phyloP scores from a whole-genome alignment of 1,140 invertebrate genomes.

The Carposina sasakii region DNA sequence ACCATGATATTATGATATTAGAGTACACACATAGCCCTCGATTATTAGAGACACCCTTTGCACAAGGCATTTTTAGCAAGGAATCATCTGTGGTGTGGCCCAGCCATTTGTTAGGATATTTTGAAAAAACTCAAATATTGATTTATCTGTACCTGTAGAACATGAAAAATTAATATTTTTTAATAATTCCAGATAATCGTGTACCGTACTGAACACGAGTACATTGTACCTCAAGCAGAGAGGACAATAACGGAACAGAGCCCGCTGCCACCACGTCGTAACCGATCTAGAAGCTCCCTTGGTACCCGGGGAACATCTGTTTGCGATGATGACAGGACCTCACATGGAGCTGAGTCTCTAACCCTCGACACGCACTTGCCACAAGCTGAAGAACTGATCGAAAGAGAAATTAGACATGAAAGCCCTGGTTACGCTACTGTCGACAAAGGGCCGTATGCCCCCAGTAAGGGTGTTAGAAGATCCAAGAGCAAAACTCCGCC shows the following conservation, averaged over 20 bases:
- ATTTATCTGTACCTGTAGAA: too few species aligned
- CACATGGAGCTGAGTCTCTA: conserved; percentile 79
- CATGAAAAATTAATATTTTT: too few species aligned
- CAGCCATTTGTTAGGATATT: too few species aligned
- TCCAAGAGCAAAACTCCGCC: conserved; percentile 62
- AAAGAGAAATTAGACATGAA: conserved; percentile 70
- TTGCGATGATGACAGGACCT: conserved; percentile 80
- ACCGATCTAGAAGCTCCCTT: conserved; percentile 72
- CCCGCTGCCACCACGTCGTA: conserved; percentile 60
- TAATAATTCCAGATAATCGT: conserved; percentile 73
- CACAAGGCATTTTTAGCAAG: too few species aligned
- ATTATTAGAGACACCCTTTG: too few species aligned
- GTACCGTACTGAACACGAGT: conserved; percentile 76
- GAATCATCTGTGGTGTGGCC: too few species aligned
- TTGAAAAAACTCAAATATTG: too few species aligned
- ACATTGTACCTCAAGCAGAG: conserved; percentile 73
- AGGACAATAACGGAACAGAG: conserved; percentile 54
- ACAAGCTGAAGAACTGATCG: conserved; percentile 46
- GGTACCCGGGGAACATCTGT: conserved; percentile 74
- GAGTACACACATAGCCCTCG: too few species aligned
- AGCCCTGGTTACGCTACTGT: conserved; percentile 79
- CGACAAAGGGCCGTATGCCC: conserved; percentile 68
- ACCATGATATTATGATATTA: too few species aligned
- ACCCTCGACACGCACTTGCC: conserved; percentile 63
- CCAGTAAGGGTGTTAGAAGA: conserved; percentile 40